Conservation (phyloP, 1,140 invertebrate genomes). For the Gerris buenoi region DNA sequence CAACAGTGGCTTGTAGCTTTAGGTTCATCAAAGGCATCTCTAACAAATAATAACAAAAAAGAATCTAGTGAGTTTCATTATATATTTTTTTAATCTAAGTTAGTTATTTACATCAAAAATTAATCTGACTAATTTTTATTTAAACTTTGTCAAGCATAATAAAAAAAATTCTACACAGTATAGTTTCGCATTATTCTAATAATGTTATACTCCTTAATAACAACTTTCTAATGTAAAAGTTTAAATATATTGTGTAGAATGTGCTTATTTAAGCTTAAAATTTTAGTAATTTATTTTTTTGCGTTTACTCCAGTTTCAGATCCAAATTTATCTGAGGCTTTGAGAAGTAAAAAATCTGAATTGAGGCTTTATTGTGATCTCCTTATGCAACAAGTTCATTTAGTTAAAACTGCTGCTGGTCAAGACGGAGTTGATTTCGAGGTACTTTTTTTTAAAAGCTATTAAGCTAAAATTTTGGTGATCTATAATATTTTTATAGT, state of each 20-base stretch:
- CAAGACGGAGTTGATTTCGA: conserved; percentile 40
- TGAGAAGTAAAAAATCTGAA: conserved; percentile 63
- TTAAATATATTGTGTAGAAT: too few relatives aligned
- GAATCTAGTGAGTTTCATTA: conserved; percentile 14
- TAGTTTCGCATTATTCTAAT: too few relatives aligned
- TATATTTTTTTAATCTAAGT: too few relatives aligned
- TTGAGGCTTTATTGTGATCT: conserved; percentile 64
- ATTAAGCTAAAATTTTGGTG: too few relatives aligned
- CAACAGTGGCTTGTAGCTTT: conserved; percentile 68
- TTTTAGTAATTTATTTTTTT: neutral
- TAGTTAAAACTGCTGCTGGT: conserved; percentile 49
- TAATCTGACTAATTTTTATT: too few relatives aligned
- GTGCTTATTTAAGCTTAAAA: too few relatives aligned
- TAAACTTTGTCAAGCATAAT: too few relatives aligned
- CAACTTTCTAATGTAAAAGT: too few relatives aligned
- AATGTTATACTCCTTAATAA: too few relatives aligned
- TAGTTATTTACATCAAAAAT: too few relatives aligned
- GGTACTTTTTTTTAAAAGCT: conserved; percentile 33
- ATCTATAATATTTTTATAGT: neutral
- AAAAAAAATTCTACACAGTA: too few relatives aligned
- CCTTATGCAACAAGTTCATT: conserved; percentile 70
- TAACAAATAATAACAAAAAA: conserved; percentile 29
- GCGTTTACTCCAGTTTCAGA: conserved; percentile 6
- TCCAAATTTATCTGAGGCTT: conserved; percentile 29
- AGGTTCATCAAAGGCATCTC: conserved; percentile 63